Conservation (phyloP, 2,888 invertebrate genomes). For the Rhogogaster chlorosoma region DNA sequence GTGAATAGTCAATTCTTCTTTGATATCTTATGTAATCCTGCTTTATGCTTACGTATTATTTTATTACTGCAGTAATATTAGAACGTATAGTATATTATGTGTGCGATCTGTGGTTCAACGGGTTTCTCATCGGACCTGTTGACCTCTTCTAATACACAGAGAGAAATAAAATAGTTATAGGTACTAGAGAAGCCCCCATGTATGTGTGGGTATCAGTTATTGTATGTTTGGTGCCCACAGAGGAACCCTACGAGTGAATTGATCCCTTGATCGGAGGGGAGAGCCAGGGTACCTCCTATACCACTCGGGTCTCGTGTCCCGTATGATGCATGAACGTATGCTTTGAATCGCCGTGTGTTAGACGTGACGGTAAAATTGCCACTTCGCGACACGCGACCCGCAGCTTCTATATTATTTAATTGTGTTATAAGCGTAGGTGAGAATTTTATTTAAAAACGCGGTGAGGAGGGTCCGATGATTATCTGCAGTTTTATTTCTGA, state of each 20-base stretch:
- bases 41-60: not conserved
- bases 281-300: conserved; percentile 10
- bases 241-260: conserved; percentile 14
- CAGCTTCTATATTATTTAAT: conserved; percentile 59
- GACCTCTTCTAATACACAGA: conserved; percentile 1
- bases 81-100: not conserved
- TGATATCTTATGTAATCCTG: not conserved
- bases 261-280: conserved; percentile 10
- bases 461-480: not conserved
- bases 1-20: not conserved
- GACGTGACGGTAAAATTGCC: conserved; percentile 70
- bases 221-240: conserved; percentile 22
- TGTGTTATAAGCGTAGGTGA: not conserved
- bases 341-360: conserved; percentile 57
- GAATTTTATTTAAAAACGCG: not conserved
- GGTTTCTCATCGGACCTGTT: conserved; percentile 29
- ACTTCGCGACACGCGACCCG: conserved; percentile 72
- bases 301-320: conserved; percentile 62
- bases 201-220: not conserved
- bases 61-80: not conserved
- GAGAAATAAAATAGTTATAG: not conserved
- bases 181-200: not conserved
- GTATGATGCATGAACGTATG: conserved; percentile 71
- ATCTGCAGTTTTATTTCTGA: not conserved
- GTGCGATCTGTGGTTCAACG: not conserved